Evolutionary conservation across 2,888 invertebrate genomes (phyloP), one percentile per base, ranked within the genome.

Genomic region (Hirtodrosophila duncani): DNA sequence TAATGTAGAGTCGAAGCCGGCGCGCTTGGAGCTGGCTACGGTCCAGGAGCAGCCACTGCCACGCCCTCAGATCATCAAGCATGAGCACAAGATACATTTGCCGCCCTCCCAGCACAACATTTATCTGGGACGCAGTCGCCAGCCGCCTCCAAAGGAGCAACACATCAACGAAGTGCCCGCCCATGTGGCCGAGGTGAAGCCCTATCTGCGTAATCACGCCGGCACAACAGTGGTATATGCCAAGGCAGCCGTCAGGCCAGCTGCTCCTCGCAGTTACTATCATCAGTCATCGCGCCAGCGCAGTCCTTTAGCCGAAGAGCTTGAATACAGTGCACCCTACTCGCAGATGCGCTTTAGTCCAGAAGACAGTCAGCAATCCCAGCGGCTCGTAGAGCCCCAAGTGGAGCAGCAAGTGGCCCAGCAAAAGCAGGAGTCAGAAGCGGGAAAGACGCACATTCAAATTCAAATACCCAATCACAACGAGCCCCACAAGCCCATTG

Each of bases 71-170:
- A 60, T 71, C 26, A 67, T 82, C 38, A 81, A 81, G 42, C 83
- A 84, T 26, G 82, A 82, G 39, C 83, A 80, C 53, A 84, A 84
- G 68, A 72, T 84, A 23, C 75, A 75, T 3, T 31, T 83, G 29
- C 82, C 83, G 1, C 84, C 85, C 5, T 67, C 82, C 0, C 84
- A 84, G 46, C 85, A 85, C 31, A 83, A 82, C 8, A 83, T 85
- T 2, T 85, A 81, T 10, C 37, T 85, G 27, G 69, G 69, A 2
- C 64, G 51, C 43, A 63, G 41, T 33, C 53, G 46, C 11, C 78
- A 58, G 39, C 20, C 67, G 8, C 44, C 63, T n/a, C 53, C 66
- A 1, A 55, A 63, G 44, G 60, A 69, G 26, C 51, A 43, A 5
- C 52, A 58, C 10, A 63, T 60, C 20, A 43, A 51, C 9, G 58